These are phyloP conservation scores for Lophura nycthemera DNA, from an alignment of 2,113 vertebrate species.

Conservation along the genomic window DNA sequence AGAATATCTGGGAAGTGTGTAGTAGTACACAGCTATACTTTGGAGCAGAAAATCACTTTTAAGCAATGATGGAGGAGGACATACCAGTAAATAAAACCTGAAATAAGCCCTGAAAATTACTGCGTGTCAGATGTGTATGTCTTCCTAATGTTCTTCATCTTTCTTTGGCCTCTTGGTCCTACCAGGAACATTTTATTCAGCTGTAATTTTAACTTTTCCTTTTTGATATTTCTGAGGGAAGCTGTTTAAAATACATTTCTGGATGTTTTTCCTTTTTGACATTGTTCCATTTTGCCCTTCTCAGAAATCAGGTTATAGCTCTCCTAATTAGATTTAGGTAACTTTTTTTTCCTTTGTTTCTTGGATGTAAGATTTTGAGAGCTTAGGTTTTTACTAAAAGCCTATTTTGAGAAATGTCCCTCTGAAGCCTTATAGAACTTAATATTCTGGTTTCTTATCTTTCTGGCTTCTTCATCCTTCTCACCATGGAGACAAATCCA, in stretches of 20 bases:
- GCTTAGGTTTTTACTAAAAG: not conserved
- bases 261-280: not conserved
- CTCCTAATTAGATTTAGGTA: constrained; percentile 13
- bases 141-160: not conserved
- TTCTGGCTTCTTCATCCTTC: not conserved
- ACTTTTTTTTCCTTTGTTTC: not conserved
- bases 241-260: not conserved
- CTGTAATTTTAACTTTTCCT: not conserved
- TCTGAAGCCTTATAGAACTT: not conserved
- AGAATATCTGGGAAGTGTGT: not conserved
- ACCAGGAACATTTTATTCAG: not conserved
- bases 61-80: not conserved
- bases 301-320: not conserved
- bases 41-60: not conserved
- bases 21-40: not conserved
- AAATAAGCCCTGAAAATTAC: not conserved
- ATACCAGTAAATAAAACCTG: not conserved
- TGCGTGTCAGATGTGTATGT: fast-evolving
- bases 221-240: not conserved
- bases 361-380: not conserved
- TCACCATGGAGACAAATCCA: not conserved
- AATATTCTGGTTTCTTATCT: not conserved
- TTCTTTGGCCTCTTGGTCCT: not conserved
- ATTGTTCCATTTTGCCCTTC: not conserved
- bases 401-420: not conserved